Conservation (phyloP, 2,113 vertebrate genomes). For the Myotis davidii region DNA sequence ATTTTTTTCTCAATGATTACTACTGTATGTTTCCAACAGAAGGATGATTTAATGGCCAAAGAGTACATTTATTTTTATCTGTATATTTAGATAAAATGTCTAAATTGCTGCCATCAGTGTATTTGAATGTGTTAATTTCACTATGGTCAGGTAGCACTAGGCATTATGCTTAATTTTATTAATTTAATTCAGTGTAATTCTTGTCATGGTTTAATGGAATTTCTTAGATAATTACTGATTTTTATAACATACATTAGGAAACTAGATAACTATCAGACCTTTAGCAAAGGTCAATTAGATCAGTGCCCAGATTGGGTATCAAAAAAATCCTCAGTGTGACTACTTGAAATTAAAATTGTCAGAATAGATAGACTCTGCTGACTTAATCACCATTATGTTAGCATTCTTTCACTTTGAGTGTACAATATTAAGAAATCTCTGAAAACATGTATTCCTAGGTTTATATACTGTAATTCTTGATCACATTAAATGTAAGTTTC, state of each 20-base stretch:
- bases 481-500: neutral
- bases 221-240: neutral
- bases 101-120: neutral
- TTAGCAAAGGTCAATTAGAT: neutral
- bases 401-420: neutral
- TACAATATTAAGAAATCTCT: neutral
- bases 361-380: neutral
- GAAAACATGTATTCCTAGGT: neutral
- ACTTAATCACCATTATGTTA: neutral
- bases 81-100: neutral
- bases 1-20: neutral
- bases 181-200: neutral
- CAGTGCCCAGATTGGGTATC: neutral
- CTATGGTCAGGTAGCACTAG: neutral
- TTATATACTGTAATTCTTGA: neutral
- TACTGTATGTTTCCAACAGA: neutral
- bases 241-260: neutral
- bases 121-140: neutral
- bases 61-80: neutral
- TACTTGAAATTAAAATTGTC: neutral
- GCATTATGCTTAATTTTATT: neutral
- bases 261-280: neutral
- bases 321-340: neutral
- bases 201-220: neutral
- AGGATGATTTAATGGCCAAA: neutral